Evolutionary conservation across 2,888 invertebrate genomes (phyloP), one percentile per base, ranked within the genome.

Genomic region (Sminthurides aquaticus): DNA sequence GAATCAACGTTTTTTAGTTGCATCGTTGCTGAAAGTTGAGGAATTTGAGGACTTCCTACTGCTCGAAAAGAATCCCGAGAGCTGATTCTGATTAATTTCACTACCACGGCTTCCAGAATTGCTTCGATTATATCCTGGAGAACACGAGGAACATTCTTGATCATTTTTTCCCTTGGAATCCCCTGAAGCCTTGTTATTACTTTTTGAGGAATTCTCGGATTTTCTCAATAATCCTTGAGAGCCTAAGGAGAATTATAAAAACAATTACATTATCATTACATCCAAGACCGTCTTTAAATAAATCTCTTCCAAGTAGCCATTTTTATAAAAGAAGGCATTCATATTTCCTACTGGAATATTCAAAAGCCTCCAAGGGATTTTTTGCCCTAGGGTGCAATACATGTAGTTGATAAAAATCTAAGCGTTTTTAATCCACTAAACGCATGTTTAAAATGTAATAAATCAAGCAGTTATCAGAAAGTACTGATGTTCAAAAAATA

Each of bases 21-120:
- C 52, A 52, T 52, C 52, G 20, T 20, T 52, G 52, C 52, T 52
- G 20, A 15, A 52, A 20, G 3, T 52, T 15, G 52, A 52, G 20
- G 52, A 52, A 52, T 20, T 52, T 5, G 52, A 52, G 20, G 52
- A 52, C 20, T 52, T 52, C 20, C 52, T 52, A 22, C 52, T 52
- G 20, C 20, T 20, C 11, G 20, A 52, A 20, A 52, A 52, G 52
- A 52, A 52, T 15, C 52, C 52, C 3, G 22, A 52, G 20, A 52
- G 5, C 11, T 52, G 52, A 20, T 52, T 52, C 22, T 20, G 8
- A 20, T 52, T 52, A 20, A 52, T 52, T 52, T 52, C 52, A 15
- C n/a, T n/a, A n/a, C 43, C 43, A 11, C 43, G 43, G 5, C 8
- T 34, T 34, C 43, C 43, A 34, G 43, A 34, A 34, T 15, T 34